Evolutionary conservation across 2,113 vertebrate species (phyloP), one percentile per base, ranked within the genome.

Genomic region (Acanthisitta chloris): DNA sequence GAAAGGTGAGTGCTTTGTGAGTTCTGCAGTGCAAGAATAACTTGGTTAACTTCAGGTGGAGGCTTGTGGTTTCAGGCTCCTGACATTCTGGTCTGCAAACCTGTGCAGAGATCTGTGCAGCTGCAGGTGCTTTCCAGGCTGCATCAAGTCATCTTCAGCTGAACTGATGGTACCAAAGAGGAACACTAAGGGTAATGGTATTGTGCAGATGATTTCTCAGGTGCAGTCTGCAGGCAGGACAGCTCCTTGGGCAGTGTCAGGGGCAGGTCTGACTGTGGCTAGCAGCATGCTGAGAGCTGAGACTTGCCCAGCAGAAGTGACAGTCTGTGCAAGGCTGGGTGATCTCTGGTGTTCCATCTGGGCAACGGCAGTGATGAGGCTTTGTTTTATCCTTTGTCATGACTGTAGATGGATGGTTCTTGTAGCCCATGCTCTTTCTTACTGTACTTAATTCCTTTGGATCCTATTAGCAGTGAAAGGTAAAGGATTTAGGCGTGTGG

Each of bases 1-100:
- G 99, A 99, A 99, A 99, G 99, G 99, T 99, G 97, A 97, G 95
- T 88, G 4, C 77, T 89, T 93, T 46, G 62, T 16, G 69, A 89
- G n/a, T 46, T 89, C 46, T 97, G 51, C 34, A 67, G 3, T 78
- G 2, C 49, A 81, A 77, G 57, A 58, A 20, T 88, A 48, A 26
- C 33, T 85, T 78, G 38, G 33, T 64, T 46, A 72, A 77, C 58
- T 25, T 57, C 25, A 65, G 20, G 25, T 45, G 12, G 87, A 79
- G 49, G 23, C 40, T 76, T 78, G 43, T 3, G 59, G 21, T 74
- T 64, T 28, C 8, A 46, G 18, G 13, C 52, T 57, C 28, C 61
- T 87, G 69, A 26, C 7, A 23, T 51, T 42, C 78, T n/a, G 36
- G 42, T 65, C 78, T 81, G n/a, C 36, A 52, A 87, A 59, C 29